Percentiles rank a stretch among this genome's conserved stretches.
Evolutionary conservation across 2,113 vertebrate species (phyloP).

Genomic region (Leptosomus discolor): DNA sequence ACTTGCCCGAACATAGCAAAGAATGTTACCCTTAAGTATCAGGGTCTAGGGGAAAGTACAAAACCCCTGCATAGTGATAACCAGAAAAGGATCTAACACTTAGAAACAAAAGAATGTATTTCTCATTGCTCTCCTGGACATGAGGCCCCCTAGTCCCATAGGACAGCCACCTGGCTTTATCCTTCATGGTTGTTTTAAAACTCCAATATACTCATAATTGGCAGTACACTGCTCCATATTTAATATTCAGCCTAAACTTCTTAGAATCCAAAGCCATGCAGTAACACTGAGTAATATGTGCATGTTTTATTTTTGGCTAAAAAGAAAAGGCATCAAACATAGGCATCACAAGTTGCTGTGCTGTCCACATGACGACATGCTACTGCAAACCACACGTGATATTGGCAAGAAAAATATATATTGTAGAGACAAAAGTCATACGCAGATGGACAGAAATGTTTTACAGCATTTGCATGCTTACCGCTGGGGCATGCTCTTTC

Average conservation of each 20-base stretch:
- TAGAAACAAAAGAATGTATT: not conserved
- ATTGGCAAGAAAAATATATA: not conserved
- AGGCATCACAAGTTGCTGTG: not conserved
- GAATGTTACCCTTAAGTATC: not conserved
- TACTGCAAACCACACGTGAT: not conserved
- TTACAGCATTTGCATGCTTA: not conserved
- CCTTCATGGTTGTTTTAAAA: not conserved
- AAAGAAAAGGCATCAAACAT: not conserved
- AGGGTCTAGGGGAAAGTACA: not conserved
- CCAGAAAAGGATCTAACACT: not conserved
- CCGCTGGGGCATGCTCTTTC: no score
- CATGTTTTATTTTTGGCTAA: not conserved
- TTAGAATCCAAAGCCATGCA: not conserved
- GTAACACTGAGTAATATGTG: not conserved
- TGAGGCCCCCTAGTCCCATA: not conserved
- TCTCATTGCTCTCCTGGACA: not conserved
- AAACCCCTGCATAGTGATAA: not conserved
- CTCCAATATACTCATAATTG: not conserved
- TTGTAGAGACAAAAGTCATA: not conserved
- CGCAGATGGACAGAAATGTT: not conserved
- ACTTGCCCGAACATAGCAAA: not conserved
- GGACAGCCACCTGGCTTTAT: not conserved
- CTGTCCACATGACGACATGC: not conserved
- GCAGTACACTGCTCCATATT: not conserved
- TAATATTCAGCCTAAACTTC: not conserved